Conservation (phyloP, 2,888 invertebrate species). For the Ellobium chinense region DNA sequence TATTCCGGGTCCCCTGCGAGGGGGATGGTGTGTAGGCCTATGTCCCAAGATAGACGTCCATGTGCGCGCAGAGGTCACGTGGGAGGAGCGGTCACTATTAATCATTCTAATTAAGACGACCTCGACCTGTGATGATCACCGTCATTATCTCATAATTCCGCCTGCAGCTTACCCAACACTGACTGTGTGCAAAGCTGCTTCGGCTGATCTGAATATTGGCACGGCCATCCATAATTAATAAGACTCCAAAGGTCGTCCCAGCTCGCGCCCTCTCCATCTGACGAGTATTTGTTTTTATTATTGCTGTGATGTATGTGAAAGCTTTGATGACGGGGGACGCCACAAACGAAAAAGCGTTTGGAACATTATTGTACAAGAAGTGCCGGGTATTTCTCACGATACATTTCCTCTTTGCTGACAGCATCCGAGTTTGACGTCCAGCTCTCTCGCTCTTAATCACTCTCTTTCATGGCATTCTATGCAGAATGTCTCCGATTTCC, state of each 20-base stretch:
- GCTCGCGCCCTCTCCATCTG: background rate
- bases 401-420: too few species aligned
- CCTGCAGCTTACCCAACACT: background rate
- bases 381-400: background rate
- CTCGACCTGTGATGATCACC: background rate
- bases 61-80: background rate
- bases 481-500: too few species aligned
- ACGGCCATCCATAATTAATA: background rate
- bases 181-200: background rate
- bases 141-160: background rate
- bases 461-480: too few species aligned
- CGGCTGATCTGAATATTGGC: background rate
- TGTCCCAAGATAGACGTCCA: background rate
- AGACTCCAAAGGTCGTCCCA: conserved; percentile 1
- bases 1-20: background rate
- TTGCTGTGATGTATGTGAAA: background rate
- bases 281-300: background rate
- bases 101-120: background rate
- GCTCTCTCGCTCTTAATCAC: too few species aligned
- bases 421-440: too few species aligned
- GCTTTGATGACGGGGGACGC: too few species aligned
- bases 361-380: background rate
- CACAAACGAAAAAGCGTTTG: too few species aligned
- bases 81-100: background rate
- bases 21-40: too few species aligned